Conservation (phyloP, 2,888 invertebrate species). For the Dugesia japonica region DNA sequence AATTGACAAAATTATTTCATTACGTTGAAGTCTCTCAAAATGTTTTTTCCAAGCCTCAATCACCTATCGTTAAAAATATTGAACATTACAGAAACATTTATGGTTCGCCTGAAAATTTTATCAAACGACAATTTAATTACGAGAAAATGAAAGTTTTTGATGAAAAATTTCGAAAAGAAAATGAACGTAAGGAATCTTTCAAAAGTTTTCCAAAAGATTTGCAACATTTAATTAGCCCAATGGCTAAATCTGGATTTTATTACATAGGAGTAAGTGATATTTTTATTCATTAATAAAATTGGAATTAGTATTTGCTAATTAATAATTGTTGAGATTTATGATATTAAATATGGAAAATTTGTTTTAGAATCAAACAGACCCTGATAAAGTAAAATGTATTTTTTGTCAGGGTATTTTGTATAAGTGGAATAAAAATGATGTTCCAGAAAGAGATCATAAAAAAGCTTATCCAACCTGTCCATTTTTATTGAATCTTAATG, state of each 20-base stretch:
- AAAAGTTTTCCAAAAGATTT: neutral
- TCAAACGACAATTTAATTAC: neutral
- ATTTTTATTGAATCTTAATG: neutral
- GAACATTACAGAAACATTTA: conserved; percentile 4
- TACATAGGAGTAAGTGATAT: neutral
- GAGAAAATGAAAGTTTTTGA: neutral
- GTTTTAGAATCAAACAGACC: neutral
- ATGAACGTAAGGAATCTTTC: neutral
- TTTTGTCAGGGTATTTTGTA: neutral
- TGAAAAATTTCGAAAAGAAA: neutral
- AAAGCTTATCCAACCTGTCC: neutral
- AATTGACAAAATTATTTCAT: too few species aligned
- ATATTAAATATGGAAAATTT: neutral
- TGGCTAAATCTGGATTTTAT: neutral
- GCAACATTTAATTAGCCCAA: neutral
- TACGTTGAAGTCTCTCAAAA: too few species aligned
- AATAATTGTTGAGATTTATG: too few species aligned
- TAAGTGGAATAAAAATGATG: neutral
- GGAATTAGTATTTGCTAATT: too few species aligned
- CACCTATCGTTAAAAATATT: neutral
- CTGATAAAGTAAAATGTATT: neutral
- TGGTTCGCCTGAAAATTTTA: neutral
- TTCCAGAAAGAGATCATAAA: neutral
- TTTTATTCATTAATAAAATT: too few species aligned
- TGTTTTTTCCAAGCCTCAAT: too few species aligned